Percentiles rank a stretch among this genome's conserved stretches.
phyloP scores from a whole-genome alignment of 1,140 invertebrate species.

The Onthophagus taurus region DNA sequence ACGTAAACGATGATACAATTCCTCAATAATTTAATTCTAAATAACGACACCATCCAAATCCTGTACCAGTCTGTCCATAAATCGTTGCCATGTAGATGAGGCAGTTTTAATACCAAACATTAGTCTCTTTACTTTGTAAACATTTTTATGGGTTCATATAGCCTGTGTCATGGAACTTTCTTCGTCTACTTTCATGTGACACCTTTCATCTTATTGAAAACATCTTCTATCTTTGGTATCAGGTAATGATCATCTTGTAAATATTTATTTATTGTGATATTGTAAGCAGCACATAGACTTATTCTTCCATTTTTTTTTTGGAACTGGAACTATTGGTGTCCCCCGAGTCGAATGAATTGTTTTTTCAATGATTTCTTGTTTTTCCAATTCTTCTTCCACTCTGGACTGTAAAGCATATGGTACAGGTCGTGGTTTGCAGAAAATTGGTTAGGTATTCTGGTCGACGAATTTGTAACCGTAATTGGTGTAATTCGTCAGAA shows the following conservation, averaged over 20 bases:
- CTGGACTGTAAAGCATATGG: not conserved
- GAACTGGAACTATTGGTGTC: constrained; percentile 23
- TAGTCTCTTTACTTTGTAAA: constrained; percentile 28
- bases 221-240: constrained; percentile 29
- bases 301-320: constrained; percentile 36
- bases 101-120: constrained; percentile 28
- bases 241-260: constrained; percentile 31
- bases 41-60: constrained; percentile 8
- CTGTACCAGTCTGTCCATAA: constrained; percentile 24
- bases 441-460: not conserved
- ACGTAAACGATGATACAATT: not conserved
- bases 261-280: constrained; percentile 33
- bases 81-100: constrained; percentile 26
- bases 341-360: too few relatives aligned
- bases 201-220: constrained; percentile 29
- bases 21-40: too few relatives aligned
- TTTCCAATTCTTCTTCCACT: too few relatives aligned
- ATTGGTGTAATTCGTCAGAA: not conserved
- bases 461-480: not conserved
- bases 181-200: constrained; percentile 32
- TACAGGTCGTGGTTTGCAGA: not conserved
- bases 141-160: constrained; percentile 31
- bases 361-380: too few relatives aligned
- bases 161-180: constrained; percentile 24
- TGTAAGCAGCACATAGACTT: constrained; percentile 41